Conservation (phyloP, 2,888 invertebrate genomes). For the Atethmia centrago region DNA sequence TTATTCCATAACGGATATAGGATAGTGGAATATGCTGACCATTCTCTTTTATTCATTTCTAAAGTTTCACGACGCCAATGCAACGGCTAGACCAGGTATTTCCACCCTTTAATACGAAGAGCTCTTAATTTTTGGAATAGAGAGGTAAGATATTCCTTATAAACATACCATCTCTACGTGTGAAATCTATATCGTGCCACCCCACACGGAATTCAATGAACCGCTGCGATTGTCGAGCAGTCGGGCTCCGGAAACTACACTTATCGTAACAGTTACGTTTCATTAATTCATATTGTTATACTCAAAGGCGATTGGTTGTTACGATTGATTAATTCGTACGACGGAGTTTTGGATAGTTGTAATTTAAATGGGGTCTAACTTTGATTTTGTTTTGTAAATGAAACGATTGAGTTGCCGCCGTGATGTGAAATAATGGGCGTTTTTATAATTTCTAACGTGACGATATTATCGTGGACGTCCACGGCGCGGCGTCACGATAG, state of each 20-base stretch:
- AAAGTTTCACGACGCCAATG: too few species aligned
- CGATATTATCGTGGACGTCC: background rate
- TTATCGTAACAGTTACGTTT: conserved; percentile 60
- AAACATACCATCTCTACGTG: conserved; percentile 14
- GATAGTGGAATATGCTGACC: background rate
- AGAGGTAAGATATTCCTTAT: conserved; percentile 5
- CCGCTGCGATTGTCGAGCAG: conserved; percentile 46
- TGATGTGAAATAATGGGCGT: background rate
- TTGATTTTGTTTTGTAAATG: background rate
- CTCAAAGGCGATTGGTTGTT: conserved; percentile 15
- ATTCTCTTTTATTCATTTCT: background rate
- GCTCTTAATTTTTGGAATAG: conserved; percentile 10
- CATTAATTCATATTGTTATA: conserved; percentile 52
- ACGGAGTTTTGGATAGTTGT: background rate
- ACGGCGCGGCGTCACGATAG: background rate
- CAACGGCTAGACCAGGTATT: too few species aligned
- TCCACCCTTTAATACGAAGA: background rate
- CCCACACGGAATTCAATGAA: conserved; percentile 40
- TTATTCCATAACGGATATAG: background rate
- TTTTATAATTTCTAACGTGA: background rate
- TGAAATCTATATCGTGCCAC: conserved; percentile 43
- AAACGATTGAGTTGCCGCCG: background rate
- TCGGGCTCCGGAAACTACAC: conserved; percentile 66
- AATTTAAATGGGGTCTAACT: background rate
- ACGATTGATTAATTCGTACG: conserved; percentile 1